phyloP scores from a whole-genome alignment of 2,113 vertebrate genomes.

The Bostrychus sinensis region DNA sequence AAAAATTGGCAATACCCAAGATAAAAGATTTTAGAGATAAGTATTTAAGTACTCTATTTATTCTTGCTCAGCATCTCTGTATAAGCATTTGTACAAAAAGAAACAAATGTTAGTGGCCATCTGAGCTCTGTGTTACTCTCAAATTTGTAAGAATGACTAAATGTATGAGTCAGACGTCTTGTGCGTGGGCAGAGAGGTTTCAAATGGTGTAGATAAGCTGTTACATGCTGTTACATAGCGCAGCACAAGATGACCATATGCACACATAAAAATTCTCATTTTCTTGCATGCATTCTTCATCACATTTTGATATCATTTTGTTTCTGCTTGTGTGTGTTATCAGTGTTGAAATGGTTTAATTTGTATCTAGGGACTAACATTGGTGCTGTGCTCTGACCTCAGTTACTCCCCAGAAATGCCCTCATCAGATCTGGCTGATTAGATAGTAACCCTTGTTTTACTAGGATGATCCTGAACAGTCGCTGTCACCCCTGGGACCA shows the following conservation, averaged over 20 bases:
- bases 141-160: constrained; percentile 25
- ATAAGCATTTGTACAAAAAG: constrained; percentile 1
- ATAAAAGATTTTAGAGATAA: too few species aligned
- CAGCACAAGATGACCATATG: constrained; percentile 7
- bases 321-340: constrained; percentile 3
- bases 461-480: constrained; percentile 75
- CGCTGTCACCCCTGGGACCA: constrained; percentile 59
- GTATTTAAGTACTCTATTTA: too few species aligned
- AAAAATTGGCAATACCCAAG: too few species aligned
- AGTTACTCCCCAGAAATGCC: constrained; percentile 60
- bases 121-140: constrained; percentile 18
- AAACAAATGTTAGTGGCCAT: not conserved
- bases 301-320: not conserved
- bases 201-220: constrained; percentile 6
- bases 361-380: constrained; percentile 38
- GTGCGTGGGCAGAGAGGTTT: constrained; percentile 2
- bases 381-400: constrained; percentile 37
- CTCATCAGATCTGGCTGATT: constrained; percentile 76
- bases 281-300: not conserved
- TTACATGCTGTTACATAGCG: constrained; percentile 9
- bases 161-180: constrained; percentile 14
- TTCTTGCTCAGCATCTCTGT: not conserved
- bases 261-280: not conserved
- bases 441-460: constrained; percentile 73
- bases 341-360: constrained; percentile 21